Evolutionary conservation across 2,888 invertebrate species (phyloP).

Genomic region (Sialis fuliginosa): DNA sequence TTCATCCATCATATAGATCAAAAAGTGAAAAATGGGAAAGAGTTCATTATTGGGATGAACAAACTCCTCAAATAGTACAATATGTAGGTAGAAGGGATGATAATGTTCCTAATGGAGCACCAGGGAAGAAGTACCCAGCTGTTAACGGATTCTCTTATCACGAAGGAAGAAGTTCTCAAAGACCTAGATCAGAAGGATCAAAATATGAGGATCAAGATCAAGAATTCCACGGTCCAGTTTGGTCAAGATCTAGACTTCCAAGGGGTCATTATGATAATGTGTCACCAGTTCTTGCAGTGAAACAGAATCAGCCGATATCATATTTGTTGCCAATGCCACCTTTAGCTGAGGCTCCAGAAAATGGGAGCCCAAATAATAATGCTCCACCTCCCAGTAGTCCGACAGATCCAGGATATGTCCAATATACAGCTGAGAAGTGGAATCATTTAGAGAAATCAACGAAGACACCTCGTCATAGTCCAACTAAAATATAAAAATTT

Average conservation of each 20-base stretch:
- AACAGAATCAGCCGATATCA: constrained; percentile 3
- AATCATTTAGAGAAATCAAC: constrained; percentile 24
- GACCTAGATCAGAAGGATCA: background rate
- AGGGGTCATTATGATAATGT: background rate
- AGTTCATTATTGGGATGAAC: too few species aligned
- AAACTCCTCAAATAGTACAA: too few species aligned
- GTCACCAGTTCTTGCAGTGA: background rate
- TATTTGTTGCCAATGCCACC: constrained; percentile 33
- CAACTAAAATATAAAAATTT: constrained; percentile 11
- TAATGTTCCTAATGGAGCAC: too few species aligned
- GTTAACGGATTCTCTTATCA: too few species aligned
- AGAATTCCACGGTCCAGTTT: constrained; percentile 3
- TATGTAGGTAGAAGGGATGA: too few species aligned
- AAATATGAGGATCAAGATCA: background rate
- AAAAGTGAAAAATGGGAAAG: too few species aligned
- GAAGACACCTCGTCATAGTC: constrained; percentile 40
- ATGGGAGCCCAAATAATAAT: constrained; percentile 24
- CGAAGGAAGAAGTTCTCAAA: too few species aligned
- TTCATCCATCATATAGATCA: too few species aligned
- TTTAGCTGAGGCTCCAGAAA: constrained; percentile 21
- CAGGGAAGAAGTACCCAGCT: too few species aligned
- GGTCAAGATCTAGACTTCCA: background rate
- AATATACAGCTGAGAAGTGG: constrained; percentile 55
- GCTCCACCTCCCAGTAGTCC: constrained; percentile 37
- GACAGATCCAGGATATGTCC: constrained; percentile 55